A percentile compares a stretch with the other conserved stretches of the same genome.
Evolutionary conservation across 2,113 vertebrate genomes (phyloP).

Genomic region (Sturnira hondurensis): DNA sequence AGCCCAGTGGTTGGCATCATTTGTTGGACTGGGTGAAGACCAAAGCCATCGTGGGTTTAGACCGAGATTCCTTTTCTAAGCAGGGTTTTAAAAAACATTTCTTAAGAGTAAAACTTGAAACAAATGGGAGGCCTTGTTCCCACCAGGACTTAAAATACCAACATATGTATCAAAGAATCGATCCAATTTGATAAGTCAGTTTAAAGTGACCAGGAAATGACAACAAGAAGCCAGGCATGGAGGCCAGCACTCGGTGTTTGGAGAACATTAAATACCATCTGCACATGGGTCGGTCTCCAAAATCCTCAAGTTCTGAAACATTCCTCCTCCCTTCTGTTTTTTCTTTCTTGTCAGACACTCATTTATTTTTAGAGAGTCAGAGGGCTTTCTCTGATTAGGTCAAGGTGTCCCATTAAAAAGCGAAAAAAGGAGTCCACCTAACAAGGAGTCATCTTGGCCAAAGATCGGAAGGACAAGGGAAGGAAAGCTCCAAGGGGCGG

Average conservation of each 20-base stretch:
- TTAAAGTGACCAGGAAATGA: constrained; percentile 40
- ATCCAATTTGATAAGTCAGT: constrained; percentile 57
- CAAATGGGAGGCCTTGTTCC: constrained; percentile 59
- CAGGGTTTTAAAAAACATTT: constrained; percentile 57
- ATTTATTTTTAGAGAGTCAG: constrained; percentile 41
- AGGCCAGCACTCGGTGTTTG: constrained; percentile 49
- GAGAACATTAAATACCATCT: constrained; percentile 63
- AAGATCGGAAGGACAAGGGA: neutral
- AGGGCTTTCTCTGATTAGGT: constrained; percentile 42
- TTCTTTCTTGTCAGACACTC: constrained; percentile 33
- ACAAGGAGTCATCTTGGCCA: neutral
- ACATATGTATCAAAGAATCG: constrained; percentile 63
- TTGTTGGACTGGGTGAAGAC: constrained; percentile 24
- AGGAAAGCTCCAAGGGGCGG: neutral
- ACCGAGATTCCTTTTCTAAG: constrained; percentile 62
- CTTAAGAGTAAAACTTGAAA: constrained; percentile 58
- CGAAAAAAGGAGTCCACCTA: neutral
- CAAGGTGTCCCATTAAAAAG: neutral
- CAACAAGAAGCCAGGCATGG: constrained; percentile 36
- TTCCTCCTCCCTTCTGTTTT: constrained; percentile 9
- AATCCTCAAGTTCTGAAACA: constrained; percentile 34
- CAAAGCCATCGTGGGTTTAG: constrained; percentile 33
- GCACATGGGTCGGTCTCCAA: constrained; percentile 14
- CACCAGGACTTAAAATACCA: constrained; percentile 69
- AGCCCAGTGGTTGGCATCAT: constrained; percentile 41